Base-by-base conservation (phyloP, 2,888 invertebrate species). In the Halictus quadricinctus region DNA sequence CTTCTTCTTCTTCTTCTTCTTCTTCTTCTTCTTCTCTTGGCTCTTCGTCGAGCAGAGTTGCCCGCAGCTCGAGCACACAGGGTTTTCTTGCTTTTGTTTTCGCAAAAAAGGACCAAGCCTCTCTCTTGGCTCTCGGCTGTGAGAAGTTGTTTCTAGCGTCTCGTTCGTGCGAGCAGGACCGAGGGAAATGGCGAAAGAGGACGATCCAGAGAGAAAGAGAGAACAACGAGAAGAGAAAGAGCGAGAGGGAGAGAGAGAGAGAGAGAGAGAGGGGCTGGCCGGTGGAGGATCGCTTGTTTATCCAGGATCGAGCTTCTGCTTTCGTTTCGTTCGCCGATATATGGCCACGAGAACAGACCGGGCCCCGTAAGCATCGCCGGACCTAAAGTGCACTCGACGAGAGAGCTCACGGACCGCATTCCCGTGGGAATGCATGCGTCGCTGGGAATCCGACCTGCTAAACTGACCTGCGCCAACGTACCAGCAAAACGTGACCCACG, bases 101-200 rank as follows among this genome's bases (percentile, higher is more conserved):
- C 76, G 77, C 84, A 88, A 91, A 90, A 91, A 90, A 89, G 84
- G 88, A 86, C 85, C 82, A 82, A 88, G 88, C 15, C 64, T 83
- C 83, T 83, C 83, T 79, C 90, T 83, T 48, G 81, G 81, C 86
- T 83, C 72, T 83, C 64, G 89, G 29, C 86, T 89, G 88, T 88
- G 90, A 91, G 90, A 91, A 91, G 91, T 88, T 90, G 91, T 87
- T 90, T 77, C 87, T 91, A 87, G 89, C 84, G 66, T 88, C 89
- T 87, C 88, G 87, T 88, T 87, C 80, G 87, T 81, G 87, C 87
- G 84, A 85, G 72, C 77, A 84, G 66, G 74, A 46, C 58, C 58
- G 58, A 21, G 46, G 29, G 58, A 75, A 76, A 80, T 48, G 79
- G 64, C 60, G 81, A 76, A 81, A 88, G 72, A 82, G 46, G 81